phyloP scores from a whole-genome alignment of 2,113 vertebrate genomes.

The Atlantisia rogersi region DNA sequence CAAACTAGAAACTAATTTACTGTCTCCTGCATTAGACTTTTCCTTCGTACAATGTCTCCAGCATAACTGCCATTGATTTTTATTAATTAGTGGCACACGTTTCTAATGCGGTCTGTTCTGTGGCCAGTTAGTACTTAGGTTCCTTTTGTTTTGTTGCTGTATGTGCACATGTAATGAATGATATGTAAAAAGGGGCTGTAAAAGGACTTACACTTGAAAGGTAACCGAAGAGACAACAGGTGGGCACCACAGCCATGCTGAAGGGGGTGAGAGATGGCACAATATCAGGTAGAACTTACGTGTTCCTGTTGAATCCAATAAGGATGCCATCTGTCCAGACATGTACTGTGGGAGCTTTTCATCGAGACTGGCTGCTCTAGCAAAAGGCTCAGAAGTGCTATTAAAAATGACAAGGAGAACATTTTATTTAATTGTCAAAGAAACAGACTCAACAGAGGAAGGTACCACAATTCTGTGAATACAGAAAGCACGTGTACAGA shows the following conservation, averaged over 20 bases:
- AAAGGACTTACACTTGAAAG: neutral
- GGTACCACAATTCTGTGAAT: neutral
- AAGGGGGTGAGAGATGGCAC: neutral
- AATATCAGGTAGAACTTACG: neutral
- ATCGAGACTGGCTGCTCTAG: neutral
- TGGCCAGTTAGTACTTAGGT: neutral
- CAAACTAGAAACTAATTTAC: constrained; percentile 48
- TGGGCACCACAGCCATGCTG: neutral
- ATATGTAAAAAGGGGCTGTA: neutral
- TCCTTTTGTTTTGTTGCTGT: neutral
- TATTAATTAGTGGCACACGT: constrained; percentile 13
- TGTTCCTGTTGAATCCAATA: neutral
- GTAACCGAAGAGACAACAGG: neutral
- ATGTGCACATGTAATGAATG: neutral
- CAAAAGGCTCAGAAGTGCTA: neutral
- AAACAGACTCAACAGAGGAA: neutral
- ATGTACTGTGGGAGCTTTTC: neutral
- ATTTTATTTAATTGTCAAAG: neutral
- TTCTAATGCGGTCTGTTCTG: neutral
- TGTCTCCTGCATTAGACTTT: constrained; percentile 13
- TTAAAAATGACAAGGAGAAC: neutral
- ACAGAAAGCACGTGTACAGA: neutral
- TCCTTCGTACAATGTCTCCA: neutral
- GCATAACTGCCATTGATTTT: constrained; percentile 22
- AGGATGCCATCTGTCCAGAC: constrained; percentile 35